Base-by-base conservation (phyloP, 1,140 invertebrate genomes). In the Cepaea nemoralis region DNA sequence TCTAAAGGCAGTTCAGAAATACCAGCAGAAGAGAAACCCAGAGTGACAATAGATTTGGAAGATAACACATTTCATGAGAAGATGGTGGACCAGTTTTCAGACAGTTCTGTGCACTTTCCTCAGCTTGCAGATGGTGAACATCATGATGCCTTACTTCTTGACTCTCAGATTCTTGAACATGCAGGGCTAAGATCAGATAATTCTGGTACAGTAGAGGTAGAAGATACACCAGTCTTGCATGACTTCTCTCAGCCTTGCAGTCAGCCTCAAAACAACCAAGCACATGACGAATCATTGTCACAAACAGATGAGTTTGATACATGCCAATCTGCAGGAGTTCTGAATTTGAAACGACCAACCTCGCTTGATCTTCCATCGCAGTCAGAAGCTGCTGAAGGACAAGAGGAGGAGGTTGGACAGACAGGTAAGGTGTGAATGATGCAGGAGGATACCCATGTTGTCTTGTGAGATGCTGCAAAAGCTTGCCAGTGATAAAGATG, bases 281-380 rank as follows among this genome's bases (percentile, higher is more conserved):
- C 14, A 45, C 39, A 39, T 40, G 69, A 40, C 22, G 2, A 71
- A 37, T 12, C 69, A 40, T n/a, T 27, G 19, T 19, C 31, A 10
- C 22, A 3, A 45, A 37, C 22, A 33, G 69, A 45, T 45, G 37
- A 24, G 10, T 22, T 45, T 71, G 69, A 71, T 39, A 24, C 33
- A 8, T n/a, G n/a, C 69, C 35, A 71, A 6, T 39, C 69, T 24
- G 35, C 8, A 10, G 69, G 33, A 35, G 33, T 12, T 48, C 45
- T 6, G 14, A 19, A 48, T 55, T 86, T 86, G n/a, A 90, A 86
- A 75, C 79, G 89, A 37, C 88, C 89, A 2, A 89, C 86, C 16
- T 89, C 88, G 83, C 79, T 90, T 33, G 89, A 89, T 79, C 83
- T 90, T n/a, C 87, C 87, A 59, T 85, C 84, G 1, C 83, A 86